Conservation (phyloP, 2,888 invertebrate genomes). For the Beris chalybata region DNA sequence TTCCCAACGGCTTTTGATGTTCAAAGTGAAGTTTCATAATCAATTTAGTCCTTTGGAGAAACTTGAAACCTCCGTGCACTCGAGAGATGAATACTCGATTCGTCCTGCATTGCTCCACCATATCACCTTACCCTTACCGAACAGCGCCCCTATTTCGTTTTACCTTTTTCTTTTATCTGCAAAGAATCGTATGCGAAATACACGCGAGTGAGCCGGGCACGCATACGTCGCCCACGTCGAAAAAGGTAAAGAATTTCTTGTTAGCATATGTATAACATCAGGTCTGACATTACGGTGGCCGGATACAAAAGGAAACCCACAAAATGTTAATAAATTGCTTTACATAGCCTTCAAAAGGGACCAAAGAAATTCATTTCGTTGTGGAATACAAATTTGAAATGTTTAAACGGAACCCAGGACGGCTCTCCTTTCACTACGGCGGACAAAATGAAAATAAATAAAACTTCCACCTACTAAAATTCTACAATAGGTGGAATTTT, state of each 20-base stretch:
- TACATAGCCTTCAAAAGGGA: slow-evolving; percentile 25
- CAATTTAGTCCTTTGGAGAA: slow-evolving; percentile 11
- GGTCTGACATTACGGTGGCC: background rate
- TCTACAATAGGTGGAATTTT: slow-evolving; percentile 8
- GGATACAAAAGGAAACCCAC: slow-evolving; percentile 30
- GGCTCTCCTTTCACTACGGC: background rate
- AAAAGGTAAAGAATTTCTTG: slow-evolving; percentile 5
- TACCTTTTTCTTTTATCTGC: background rate
- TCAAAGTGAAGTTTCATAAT: slow-evolving; percentile 23
- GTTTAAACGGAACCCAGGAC: background rate
- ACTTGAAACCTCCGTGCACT: background rate
- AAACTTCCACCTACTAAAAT: slow-evolving; percentile 14
- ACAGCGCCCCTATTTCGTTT: too few species aligned
- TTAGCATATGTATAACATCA: slow-evolving; percentile 25
- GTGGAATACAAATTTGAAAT: slow-evolving; percentile 27
- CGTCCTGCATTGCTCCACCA: background rate
- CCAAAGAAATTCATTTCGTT: slow-evolving; percentile 26
- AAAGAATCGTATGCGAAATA: slow-evolving; percentile 10
- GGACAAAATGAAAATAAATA: slow-evolving; percentile 18
- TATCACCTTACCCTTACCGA: too few species aligned
- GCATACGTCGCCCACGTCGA: background rate
- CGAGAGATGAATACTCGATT: too few species aligned
- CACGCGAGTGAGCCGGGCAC: background rate
- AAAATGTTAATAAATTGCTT: slow-evolving; percentile 32
- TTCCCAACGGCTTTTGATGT: slow-evolving; percentile 26